Percentiles rank a stretch among this genome's conserved stretches.
Evolutionary conservation across 2,113 vertebrate species (phyloP).

Genomic region (Prolemur simus): DNA sequence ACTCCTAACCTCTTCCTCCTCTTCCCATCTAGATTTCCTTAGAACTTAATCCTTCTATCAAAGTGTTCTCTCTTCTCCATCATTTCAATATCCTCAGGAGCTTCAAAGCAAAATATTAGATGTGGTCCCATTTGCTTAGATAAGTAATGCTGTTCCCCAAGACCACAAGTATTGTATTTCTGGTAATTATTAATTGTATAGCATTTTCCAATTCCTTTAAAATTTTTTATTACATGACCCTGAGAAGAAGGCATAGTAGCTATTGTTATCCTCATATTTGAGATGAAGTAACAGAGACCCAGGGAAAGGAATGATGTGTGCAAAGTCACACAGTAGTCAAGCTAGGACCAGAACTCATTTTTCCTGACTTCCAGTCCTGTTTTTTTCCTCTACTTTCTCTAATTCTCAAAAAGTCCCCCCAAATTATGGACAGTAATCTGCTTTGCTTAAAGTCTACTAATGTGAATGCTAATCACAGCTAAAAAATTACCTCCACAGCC

Average conservation of each 20-base stretch:
- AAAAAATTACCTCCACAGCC: neutral
- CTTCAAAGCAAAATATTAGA: neutral
- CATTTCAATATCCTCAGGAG: neutral
- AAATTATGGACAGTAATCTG: too few relatives aligned
- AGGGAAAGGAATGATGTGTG: neutral
- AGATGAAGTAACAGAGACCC: neutral
- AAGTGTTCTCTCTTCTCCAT: neutral
- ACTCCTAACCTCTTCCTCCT: neutral
- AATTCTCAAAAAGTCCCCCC: neutral
- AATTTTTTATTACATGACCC: neutral
- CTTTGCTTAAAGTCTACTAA: neutral
- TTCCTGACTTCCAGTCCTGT: neutral
- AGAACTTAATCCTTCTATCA: neutral
- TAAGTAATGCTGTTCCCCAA: neutral
- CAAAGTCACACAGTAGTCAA: neutral
- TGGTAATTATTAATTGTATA: neutral
- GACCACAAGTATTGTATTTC: neutral
- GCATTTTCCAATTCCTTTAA: neutral
- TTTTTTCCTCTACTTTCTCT: neutral
- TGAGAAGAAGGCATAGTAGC: neutral
- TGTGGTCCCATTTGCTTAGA: neutral
- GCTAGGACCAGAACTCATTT: neutral
- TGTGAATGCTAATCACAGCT: neutral
- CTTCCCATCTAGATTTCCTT: neutral
- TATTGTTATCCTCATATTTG: neutral